These are phyloP conservation scores for Notamacropus eugenii DNA, from an alignment of 2,797 vertebrate species.

Conservation along the genomic window DNA sequence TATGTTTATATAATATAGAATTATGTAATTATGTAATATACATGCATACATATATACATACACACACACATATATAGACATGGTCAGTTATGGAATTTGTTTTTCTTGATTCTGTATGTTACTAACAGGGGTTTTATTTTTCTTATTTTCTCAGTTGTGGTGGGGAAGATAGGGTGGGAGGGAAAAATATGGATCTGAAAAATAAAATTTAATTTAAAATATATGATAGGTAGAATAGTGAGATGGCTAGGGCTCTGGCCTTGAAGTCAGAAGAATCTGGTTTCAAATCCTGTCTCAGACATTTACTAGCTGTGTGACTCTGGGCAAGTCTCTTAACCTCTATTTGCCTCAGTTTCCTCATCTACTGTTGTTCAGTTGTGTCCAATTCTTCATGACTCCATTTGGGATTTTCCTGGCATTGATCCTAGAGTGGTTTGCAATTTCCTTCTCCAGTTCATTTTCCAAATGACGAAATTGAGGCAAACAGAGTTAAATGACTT, in stretches of 20 bases:
- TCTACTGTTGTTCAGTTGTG: not conserved
- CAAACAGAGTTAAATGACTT: not conserved
- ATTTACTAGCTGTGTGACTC: not conserved
- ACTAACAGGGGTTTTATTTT: not conserved
- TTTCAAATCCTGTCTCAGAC: not conserved
- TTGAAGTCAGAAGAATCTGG: not conserved
- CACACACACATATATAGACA: not conserved
- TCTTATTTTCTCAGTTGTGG: not conserved
- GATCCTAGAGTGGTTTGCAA: no score
- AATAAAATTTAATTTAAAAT: not conserved
- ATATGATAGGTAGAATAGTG: not conserved
- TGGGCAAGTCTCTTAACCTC: not conserved
- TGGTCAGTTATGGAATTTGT: not conserved
- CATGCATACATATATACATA: no score
- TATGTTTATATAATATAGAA: not conserved
- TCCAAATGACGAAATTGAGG: no score
- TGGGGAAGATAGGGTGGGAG: not conserved
- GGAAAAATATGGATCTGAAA: not conserved
- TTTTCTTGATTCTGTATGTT: not conserved
- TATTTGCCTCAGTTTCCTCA: conserved; percentile 8
- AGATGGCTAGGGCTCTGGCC: not conserved
- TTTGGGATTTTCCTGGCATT: not conserved
- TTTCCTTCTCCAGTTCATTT: no score
- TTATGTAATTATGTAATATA: not conserved
- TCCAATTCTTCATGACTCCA: not conserved